Evolutionary conservation across 2,797 vertebrate genomes (phyloP).

Genomic region (Xenopus petersii): DNA sequence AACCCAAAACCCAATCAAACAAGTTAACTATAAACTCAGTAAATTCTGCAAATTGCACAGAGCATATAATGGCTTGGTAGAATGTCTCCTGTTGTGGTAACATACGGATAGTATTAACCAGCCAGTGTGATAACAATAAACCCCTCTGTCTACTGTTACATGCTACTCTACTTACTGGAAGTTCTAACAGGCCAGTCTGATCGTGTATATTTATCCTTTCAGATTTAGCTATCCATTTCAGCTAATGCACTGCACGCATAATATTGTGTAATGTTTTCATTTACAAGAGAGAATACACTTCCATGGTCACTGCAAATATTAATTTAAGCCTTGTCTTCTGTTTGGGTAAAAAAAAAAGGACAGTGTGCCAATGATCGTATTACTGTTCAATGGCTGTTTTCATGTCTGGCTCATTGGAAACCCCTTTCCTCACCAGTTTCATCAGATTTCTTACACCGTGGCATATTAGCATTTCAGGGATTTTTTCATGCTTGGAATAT

Average conservation of each 20-base stretch:
- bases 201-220: slow-evolving; percentile 9
- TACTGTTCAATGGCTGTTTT: neutral
- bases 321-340: slow-evolving; percentile 1
- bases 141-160: slow-evolving; percentile 23
- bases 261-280: slow-evolving; percentile 16
- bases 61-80: slow-evolving; percentile 8
- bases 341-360: neutral
- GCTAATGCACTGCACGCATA: neutral
- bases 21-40: slow-evolving; percentile 50
- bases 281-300: slow-evolving; percentile 3
- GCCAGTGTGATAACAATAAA: slow-evolving; percentile 40
- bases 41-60: slow-evolving; percentile 39
- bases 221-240: slow-evolving; percentile 9
- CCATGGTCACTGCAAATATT: slow-evolving; percentile 6
- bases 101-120: slow-evolving; percentile 49
- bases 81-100: slow-evolving; percentile 47
- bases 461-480: no score
- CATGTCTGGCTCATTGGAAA: no score
- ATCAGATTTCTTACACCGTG: no score
- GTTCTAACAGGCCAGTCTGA: neutral
- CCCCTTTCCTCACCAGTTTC: no score
- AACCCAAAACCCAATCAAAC: slow-evolving; percentile 52
- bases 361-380: neutral
- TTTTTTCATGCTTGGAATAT: no score
- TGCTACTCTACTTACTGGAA: slow-evolving; percentile 22